Base-by-base conservation (phyloP, 64 coral and sea anemone genomes). In the Astreopora myriophthalma region DNA sequence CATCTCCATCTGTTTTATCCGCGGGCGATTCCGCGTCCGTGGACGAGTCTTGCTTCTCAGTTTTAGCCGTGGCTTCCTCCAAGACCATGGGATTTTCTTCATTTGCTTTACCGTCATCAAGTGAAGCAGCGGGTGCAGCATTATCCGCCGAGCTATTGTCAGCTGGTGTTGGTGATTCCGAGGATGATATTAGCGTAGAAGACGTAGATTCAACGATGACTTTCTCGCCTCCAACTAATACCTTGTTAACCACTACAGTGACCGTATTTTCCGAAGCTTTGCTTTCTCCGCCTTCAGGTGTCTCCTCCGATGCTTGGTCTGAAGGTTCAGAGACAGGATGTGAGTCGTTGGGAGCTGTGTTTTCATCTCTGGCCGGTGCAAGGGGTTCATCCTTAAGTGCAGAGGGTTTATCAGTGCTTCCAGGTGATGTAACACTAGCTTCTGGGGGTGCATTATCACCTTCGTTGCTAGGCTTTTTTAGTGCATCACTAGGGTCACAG, bases 1-100 rank as follows among this genome's bases (percentile, higher is more conserved):
- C 30, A 34, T 7, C 57, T 23, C 79, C 57, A 35, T 83, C 79
- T 2, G 57, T 25, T 37, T 24, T 65, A 38, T 83, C 57, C 30
- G 60, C 77, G 22, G 29, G 3, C 22, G 77, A 34, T 31, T 33
- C 76, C 0, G 34, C 48, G 0, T 79, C 75, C 20, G 75, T 19
- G 2, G 52, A 7, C 34, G n/a, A 83, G 34, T 83, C 79, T 22
- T 66, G 79, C 57, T 83, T 39, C 26, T 83, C 79, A 26, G 33
- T 35, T 38, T 64, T 22, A 22, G 19, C 22, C 22, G 31, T 30
- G 14, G 38, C 79, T 14, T n/a, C 57, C 32, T 6, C 48, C 30
- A 19, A 23, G 10, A 83, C 30, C 2, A 13, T n/a, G 14, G 48
- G 29, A 17, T 16, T 16, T 33, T n/a, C 48, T 65, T 65, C 16